Evolutionary conservation across 2,797 vertebrate species (phyloP), one percentile per base, ranked within the genome.

Genomic region (Pseudochaenichthys georgianus): DNA sequence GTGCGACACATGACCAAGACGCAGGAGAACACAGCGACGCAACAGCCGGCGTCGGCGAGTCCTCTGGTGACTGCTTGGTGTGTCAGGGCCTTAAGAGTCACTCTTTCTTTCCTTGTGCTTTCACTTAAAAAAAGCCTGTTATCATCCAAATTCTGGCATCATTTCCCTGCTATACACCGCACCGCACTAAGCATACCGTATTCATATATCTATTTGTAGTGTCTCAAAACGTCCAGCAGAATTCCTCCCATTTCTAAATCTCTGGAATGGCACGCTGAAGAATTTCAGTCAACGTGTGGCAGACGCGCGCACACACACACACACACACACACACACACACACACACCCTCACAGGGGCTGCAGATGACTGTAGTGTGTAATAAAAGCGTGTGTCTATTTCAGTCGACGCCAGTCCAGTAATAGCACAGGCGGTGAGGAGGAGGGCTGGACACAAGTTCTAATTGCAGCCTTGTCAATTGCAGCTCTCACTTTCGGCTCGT

Each of bases 401-500:
- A 77, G 81, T 72, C 69, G 23, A 64, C 41, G 65, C 73, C 55
- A 61, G 86, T 85, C 74, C 75, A 77, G 78, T 78, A 91, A 89
- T 89, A 88, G 89, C 73, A 79, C 82, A 80, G 83, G 84, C 80
- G 46, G 82, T 75, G 85, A 78, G 68, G 66, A 78, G 87, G 86
- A 85, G 79, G 81, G 81, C 69, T 79, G 63, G 75, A 78, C 83
- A 62, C 73, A 38, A 63, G 70, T 58, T 66, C 78, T 90, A 92
- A 92, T 91, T 91, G 85, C 84, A 90, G 86, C 85, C 84, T 88
- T 88, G 84, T 88, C 83, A 88, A 77, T 87, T 87, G 77, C 81
- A 85, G 77, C 81, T 88, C 83, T 87, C 64, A 82, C 71, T 87
- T 76, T 84, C 72, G 53, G 3, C 62, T 48, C 34, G 19, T 21